phyloP scores from a whole-genome alignment of 2,113 vertebrate genomes.

The Furnarius figulus region DNA sequence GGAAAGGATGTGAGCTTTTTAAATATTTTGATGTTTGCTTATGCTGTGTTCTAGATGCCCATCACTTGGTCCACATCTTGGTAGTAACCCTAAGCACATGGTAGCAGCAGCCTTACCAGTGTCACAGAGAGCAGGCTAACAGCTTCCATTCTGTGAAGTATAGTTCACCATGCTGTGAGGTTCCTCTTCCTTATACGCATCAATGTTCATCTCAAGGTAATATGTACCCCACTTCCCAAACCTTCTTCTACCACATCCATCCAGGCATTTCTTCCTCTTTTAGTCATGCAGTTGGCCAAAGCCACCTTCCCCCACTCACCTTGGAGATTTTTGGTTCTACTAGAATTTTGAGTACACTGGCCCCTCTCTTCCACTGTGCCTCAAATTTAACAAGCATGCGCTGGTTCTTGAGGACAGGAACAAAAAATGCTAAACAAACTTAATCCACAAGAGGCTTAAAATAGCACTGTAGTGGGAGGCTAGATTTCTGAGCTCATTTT shows the following conservation, averaged over 20 bases:
- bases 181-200: neutral
- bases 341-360: neutral
- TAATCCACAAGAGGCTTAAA: neutral
- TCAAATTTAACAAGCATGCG: neutral
- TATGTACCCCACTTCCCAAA: neutral
- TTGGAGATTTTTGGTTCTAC: neutral
- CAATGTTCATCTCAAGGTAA: neutral
- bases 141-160: neutral
- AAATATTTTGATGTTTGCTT: neutral
- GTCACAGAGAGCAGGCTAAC: neutral
- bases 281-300: neutral
- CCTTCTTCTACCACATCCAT: neutral
- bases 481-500: neutral
- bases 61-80: neutral
- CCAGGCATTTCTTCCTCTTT: neutral
- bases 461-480: neutral
- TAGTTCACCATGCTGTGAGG: neutral
- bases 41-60: neutral
- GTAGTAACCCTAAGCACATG: rapidly evolving
- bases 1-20: neutral
- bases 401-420: neutral
- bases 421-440: neutral
- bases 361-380: neutral
- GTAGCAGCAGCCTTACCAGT: neutral
- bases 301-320: neutral